Evolutionary conservation across 2,113 vertebrate species (phyloP), one percentile per base, ranked within the genome.

Genomic region (Pholis gunnellus): DNA sequence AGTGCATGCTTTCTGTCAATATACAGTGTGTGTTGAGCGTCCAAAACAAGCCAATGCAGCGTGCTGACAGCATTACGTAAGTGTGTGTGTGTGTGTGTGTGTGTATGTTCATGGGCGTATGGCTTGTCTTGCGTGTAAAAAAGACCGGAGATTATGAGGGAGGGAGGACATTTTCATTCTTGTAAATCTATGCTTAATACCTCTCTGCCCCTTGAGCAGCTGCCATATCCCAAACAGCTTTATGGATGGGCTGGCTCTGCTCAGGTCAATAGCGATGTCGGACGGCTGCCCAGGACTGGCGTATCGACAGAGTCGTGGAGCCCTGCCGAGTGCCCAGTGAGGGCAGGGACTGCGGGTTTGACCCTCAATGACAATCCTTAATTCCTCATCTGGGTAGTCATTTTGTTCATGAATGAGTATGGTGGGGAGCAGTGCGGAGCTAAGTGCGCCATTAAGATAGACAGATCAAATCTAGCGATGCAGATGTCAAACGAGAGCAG

Each of bases 151-250:
- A 95, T 94, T 94, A 94, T 64, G 72, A 86, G 67, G 25, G 68
- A 89, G 75, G 79, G 78, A 88, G 88, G 92, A 90, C 84, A 82
- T 94, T 88, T 90, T 92, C 87, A 90, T 93, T 93, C 91, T 91
- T 92, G 89, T 90, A 93, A 94, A 93, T 93, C 91, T 92, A 87
- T 60, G 89, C 86, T 92, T 94, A 94, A 94, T 94, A 91, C 92
- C 88, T 88, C 89, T 84, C 88, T 89, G 87, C 88, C 91, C 89
- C 93, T 92, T 89, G 90, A 94, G 92, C 92, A 91, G 92, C 88
- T 95, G 93, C 92, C 87, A 83, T 52, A 52, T 92, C 84, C 88
- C 80, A 75, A 94, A 90, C 92, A 89, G 92, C 88, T 94, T 92
- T 92, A 81, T 74, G 78, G 87, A 75, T 10, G 74, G 72, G 75